phyloP scores from a whole-genome alignment of 2,113 vertebrate genomes.

The Acinonyx jubatus region DNA sequence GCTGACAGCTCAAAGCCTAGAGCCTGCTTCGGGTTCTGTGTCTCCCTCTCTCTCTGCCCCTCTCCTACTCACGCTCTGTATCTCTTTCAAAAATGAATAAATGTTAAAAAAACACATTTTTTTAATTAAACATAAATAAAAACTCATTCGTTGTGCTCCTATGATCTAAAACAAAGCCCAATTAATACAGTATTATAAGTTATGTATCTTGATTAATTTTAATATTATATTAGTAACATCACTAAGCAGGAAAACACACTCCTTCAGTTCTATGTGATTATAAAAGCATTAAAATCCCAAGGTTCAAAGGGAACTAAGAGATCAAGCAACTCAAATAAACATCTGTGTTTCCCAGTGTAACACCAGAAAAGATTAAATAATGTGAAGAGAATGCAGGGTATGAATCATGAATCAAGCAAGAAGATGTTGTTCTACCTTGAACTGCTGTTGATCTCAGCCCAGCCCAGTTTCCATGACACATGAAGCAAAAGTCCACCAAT shows the following conservation, averaged over 20 bases:
- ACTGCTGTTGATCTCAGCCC: constrained; percentile 91
- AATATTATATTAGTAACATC: background rate
- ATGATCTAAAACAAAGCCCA: background rate
- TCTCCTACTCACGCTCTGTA: no score
- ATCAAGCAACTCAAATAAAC: background rate
- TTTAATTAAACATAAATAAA: background rate
- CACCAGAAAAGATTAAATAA: background rate
- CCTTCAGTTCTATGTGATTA: background rate
- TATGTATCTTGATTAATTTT: background rate
- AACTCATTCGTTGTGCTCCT: background rate
- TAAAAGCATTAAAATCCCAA: background rate
- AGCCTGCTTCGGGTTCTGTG: no score
- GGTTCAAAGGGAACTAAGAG: background rate
- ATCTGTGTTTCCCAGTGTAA: background rate
- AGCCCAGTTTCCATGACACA: constrained; percentile 92
- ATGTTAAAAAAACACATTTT: no score
- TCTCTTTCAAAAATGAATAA: no score
- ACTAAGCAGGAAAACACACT: background rate
- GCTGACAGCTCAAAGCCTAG: no score
- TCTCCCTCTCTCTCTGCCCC: no score
- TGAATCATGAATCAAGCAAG: background rate
- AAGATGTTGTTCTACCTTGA: constrained; percentile 86
- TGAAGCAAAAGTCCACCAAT: constrained; percentile 92
- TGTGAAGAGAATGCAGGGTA: background rate
- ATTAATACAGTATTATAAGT: background rate